Conservation (phyloP, 1,140 invertebrate species). For the Pentalonia nigronervosa region DNA sequence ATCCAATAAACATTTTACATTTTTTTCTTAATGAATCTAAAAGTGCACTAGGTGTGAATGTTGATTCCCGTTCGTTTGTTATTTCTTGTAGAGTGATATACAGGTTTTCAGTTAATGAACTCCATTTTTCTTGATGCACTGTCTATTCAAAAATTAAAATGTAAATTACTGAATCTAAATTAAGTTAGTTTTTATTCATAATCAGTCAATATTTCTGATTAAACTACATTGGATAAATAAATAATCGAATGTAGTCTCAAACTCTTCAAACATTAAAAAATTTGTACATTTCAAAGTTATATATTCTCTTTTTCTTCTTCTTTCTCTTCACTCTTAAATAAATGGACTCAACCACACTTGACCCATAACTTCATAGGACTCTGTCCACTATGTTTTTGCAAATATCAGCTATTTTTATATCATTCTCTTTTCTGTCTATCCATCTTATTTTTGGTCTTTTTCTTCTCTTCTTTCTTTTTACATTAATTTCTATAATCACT, state of each 20-base stretch:
- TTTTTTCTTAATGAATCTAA: slow-evolving; percentile 80
- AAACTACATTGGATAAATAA: neutral
- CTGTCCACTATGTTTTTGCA: neutral
- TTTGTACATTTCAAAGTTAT: neutral
- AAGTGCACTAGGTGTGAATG: slow-evolving; percentile 76
- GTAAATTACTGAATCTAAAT: neutral
- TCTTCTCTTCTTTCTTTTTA: neutral
- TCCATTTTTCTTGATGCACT: slow-evolving; percentile 75
- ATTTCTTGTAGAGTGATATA: slow-evolving; percentile 69
- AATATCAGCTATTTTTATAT: neutral
- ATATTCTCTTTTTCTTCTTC: neutral
- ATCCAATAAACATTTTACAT: slow-evolving; percentile 86
- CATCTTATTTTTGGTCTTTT: neutral
- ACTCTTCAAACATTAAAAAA: neutral
- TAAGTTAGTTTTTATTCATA: neutral
- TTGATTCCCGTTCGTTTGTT: slow-evolving; percentile 56
- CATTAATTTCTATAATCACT: neutral
- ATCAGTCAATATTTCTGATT: neutral
- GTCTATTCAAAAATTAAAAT: slow-evolving; percentile 61
- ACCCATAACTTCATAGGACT: neutral
- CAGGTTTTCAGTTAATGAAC: slow-evolving; percentile 73
- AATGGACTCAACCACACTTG: neutral
- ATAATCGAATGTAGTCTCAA: neutral
- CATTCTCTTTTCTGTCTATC: neutral
- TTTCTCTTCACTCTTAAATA: neutral